These are phyloP conservation scores for Monopterus albus DNA, from an alignment of 2,113 vertebrate species.

Conservation along the genomic window DNA sequence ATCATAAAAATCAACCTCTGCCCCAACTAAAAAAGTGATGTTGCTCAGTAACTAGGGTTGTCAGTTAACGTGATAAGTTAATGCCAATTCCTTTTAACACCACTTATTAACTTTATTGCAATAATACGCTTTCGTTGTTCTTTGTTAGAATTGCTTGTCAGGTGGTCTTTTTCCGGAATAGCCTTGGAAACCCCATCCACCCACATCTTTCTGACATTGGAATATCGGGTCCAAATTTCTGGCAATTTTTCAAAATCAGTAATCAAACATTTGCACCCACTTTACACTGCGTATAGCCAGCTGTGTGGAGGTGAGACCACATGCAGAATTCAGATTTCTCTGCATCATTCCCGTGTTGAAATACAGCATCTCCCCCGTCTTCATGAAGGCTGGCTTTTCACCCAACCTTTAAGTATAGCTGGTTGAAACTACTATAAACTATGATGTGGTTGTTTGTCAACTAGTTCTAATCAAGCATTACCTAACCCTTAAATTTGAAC, in stretches of 20 bases:
- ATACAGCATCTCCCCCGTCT: too few species aligned
- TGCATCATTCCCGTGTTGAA: too few species aligned
- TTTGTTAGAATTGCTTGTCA: too few species aligned
- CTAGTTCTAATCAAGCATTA: not conserved
- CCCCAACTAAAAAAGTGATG: not conserved
- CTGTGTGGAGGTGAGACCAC: not conserved
- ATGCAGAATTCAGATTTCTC: not conserved
- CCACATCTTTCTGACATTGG: too few species aligned
- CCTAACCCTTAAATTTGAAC: not conserved
- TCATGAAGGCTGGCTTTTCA: too few species aligned
- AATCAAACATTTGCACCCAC: not conserved
- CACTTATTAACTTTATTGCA: too few species aligned
- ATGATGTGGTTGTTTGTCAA: not conserved
- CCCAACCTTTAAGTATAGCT: not conserved
- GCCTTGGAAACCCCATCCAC: too few species aligned
- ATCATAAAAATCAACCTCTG: not conserved
- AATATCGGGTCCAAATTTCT: too few species aligned
- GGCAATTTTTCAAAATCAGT: not conserved
- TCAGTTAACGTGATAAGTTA: too few species aligned
- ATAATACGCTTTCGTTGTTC: too few species aligned
- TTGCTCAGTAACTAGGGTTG: constrained; percentile 7
- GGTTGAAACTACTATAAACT: not conserved
- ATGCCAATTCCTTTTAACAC: too few species aligned
- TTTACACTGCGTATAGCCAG: not conserved
- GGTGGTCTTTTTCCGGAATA: too few species aligned